Percentiles rank a stretch among this genome's conserved stretches.
phyloP scores from a whole-genome alignment of 2,888 invertebrate genomes.

The Sclerodermus sp. region DNA sequence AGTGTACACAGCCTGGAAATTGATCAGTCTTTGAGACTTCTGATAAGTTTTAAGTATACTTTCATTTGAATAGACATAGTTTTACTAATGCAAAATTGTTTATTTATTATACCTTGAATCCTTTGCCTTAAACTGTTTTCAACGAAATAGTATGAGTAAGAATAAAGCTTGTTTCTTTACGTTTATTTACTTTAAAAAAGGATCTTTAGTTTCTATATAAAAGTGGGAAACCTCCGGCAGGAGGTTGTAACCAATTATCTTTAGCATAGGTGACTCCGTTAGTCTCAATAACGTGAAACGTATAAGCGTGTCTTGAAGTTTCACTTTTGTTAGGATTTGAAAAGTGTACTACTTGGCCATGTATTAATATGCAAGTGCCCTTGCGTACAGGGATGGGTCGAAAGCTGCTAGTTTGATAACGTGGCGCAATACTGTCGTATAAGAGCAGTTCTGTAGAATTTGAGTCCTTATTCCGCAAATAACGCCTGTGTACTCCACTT shows the following conservation, averaged over 20 bases:
- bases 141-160: too few species aligned
- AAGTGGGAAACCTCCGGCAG: constrained; percentile 70
- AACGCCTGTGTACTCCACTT: constrained; percentile 74
- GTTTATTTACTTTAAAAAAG: too few species aligned
- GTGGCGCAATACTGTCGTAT: constrained; percentile 70
- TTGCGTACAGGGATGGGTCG: constrained; percentile 78
- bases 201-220: constrained; percentile 67
- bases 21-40: too few species aligned
- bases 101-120: too few species aligned
- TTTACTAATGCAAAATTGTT: too few species aligned
- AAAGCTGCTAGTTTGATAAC: constrained; percentile 75
- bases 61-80: too few species aligned
- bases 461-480: constrained; percentile 71
- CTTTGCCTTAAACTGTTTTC: too few species aligned
- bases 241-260: constrained; percentile 86
- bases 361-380: constrained; percentile 86
- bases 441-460: constrained; percentile 64
- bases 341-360: constrained; percentile 92
- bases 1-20: too few species aligned
- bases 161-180: too few species aligned
- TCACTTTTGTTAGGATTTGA: constrained; percentile 84
- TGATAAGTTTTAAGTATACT: too few species aligned
- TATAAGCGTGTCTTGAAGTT: constrained; percentile 89
- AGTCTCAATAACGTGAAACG: constrained; percentile 90
- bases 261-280: constrained; percentile 72